A percentile compares a stretch with the other conserved stretches of the same genome.
These are phyloP conservation scores for Dryomyza anilis DNA, from an alignment of 2,888 invertebrate genomes.

Conservation along the genomic window DNA sequence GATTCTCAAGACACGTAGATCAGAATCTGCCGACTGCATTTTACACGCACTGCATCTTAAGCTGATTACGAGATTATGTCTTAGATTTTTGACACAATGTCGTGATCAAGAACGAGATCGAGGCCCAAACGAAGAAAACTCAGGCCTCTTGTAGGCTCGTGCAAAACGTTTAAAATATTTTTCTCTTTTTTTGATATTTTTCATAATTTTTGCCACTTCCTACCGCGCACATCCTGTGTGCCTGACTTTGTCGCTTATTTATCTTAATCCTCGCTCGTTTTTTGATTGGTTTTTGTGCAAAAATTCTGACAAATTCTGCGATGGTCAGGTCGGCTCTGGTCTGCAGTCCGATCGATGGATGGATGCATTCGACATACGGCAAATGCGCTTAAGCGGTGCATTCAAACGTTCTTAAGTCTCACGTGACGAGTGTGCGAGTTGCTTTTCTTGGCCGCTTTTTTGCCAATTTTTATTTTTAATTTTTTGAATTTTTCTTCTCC, in stretches of 20 bases:
- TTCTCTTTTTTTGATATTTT: background rate
- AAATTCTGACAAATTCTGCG: constrained; percentile 14
- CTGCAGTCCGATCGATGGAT: background rate
- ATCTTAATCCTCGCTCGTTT: constrained; percentile 11
- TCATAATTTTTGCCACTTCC: background rate
- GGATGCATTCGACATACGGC: background rate
- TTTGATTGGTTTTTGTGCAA: too few species aligned
- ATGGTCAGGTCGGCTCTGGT: too few species aligned
- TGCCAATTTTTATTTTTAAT: constrained; percentile 13
- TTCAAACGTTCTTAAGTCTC: constrained; percentile 51
- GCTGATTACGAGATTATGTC: constrained; percentile 59
- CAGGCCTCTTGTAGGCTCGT: too few species aligned
- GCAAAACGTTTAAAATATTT: constrained; percentile 15
- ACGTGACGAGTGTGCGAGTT: constrained; percentile 47
- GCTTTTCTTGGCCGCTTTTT: constrained; percentile 18
- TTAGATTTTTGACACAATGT: constrained; percentile 49
- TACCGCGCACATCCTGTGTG: background rate
- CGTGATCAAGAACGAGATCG: too few species aligned
- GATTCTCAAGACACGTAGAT: too few species aligned
- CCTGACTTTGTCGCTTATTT: too few species aligned
- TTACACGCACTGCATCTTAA: constrained; percentile 39
- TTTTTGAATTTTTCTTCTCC: constrained; percentile 22
- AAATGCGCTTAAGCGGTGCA: constrained; percentile 36
- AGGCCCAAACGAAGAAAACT: too few species aligned
- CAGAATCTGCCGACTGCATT: constrained; percentile 1